Evolutionary conservation across 2,113 vertebrate genomes (phyloP), one percentile per base, ranked within the genome.

Genomic region (Tylochromis polylepis): DNA sequence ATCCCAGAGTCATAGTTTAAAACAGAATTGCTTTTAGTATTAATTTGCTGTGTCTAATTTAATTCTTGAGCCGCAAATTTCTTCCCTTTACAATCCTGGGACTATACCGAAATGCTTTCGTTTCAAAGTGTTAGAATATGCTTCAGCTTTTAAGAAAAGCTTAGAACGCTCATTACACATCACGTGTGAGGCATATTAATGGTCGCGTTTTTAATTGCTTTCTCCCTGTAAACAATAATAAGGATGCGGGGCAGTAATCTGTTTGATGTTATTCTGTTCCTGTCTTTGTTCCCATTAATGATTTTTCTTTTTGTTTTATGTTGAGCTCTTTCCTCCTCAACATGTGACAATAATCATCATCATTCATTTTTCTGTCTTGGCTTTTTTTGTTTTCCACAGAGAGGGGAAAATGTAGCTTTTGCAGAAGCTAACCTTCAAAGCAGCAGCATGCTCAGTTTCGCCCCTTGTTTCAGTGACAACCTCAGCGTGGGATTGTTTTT

Each of bases 1-100:
- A 95, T 93, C 89, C 87, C 88, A 88, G 82, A 93, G 87, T 94
- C 90, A 88, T 93, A 89, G 89, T 95, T 94, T 90, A 91, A 94
- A 93, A 70, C 88, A 89, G 87, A 93, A 93, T 89, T 80, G 91
- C 88, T 94, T 95, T 95, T 91, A 91, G 93, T 92, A 91, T 93
- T 95, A 79, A 95, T 95, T 96, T 91, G 91, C 86, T 93, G 70
- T 85, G 88, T 94, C 87, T 94, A 93, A 94, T 95, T 93, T 89
- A 91, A 94, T 93, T 95, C 56, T 90, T 87, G 38, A 88, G 80
- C 75, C 72, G 83, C 70, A 87, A 70, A 94, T 92, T 85, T 91
- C 65, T 87, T 72, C 43, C 49, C 57, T 49, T 84, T 78, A 70
- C 83, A 87, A 90, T 94, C 84, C 56, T 27, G 58, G 41, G 84